These are phyloP conservation scores for Cisticola juncidis DNA, from an alignment of 2,113 vertebrate genomes.

Conservation along the genomic window DNA sequence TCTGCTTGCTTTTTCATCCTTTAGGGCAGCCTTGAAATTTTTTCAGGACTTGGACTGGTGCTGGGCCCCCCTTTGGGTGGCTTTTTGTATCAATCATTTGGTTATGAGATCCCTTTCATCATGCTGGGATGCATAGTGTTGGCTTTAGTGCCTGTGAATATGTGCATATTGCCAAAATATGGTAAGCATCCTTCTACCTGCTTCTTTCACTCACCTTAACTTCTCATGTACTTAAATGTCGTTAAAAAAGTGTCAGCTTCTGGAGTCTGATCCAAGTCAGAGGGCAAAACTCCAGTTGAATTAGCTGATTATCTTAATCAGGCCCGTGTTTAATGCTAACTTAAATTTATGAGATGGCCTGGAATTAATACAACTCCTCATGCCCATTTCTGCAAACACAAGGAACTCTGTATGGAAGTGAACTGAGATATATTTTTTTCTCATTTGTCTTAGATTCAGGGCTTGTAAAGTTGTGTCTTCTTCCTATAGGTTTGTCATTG, in stretches of 20 bases:
- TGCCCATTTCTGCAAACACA: neutral
- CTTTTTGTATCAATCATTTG: constrained; percentile 90
- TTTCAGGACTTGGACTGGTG: constrained; percentile 88
- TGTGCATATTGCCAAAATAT: constrained; percentile 84
- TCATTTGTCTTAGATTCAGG: neutral
- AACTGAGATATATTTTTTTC: neutral
- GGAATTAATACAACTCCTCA: neutral
- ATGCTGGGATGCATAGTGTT: constrained; percentile 84
- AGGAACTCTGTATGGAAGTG: neutral
- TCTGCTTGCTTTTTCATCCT: neutral
- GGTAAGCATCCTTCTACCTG: constrained; percentile 71
- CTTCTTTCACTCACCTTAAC: neutral
- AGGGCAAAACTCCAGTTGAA: neutral
- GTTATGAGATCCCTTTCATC: constrained; percentile 91
- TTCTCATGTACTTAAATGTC: neutral
- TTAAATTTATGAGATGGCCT: neutral
- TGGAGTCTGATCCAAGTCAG: neutral
- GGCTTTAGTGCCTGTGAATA: constrained; percentile 87
- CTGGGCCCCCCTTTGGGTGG: constrained; percentile 92
- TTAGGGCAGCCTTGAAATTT: constrained; percentile 92
- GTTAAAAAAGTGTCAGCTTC: neutral
- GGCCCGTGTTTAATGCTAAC: neutral
- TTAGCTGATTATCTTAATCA: neutral
- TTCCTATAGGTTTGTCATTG: neutral
- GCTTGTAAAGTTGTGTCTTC: neutral